A percentile compares a stretch with the other conserved stretches of the same genome.
phyloP scores from a whole-genome alignment of 2,888 invertebrate genomes.

The Gymnosoma rotundatum region DNA sequence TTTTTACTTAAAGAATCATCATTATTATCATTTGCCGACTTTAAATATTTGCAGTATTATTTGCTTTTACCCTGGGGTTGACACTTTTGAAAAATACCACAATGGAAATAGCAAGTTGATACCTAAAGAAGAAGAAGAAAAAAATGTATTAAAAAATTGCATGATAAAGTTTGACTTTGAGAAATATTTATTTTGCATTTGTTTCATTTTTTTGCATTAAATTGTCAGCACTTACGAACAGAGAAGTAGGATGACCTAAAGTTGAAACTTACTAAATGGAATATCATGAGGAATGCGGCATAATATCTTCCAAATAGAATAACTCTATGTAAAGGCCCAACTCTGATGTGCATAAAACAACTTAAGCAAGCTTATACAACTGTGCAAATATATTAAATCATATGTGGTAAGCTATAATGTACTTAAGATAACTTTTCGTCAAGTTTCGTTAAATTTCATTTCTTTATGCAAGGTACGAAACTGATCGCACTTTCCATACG shows the following conservation, averaged over 20 bases:
- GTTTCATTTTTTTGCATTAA: conserved; percentile 45
- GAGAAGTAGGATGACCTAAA: conserved; percentile 30
- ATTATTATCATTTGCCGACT: neutral
- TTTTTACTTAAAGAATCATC: no score
- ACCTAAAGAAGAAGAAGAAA: conserved; percentile 22
- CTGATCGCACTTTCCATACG: no score
- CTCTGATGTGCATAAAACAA: no score
- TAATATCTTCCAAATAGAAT: no score
- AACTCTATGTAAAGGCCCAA: no score
- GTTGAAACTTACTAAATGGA: neutral
- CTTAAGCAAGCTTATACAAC: no score
- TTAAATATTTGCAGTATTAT: conserved; percentile 15
- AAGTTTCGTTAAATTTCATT: no score
- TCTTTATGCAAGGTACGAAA: no score
- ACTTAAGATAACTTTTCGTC: no score
- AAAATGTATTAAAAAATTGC: neutral
- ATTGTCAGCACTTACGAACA: conserved; percentile 21
- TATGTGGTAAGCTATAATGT: no score
- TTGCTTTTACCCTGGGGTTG: conserved; percentile 33
- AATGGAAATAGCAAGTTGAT: conserved; percentile 55
- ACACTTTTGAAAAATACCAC: conserved; percentile 63
- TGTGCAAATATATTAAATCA: no score
- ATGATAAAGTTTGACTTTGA: conserved; percentile 64
- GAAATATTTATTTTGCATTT: conserved; percentile 58
- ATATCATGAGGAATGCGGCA: neutral